Base-by-base conservation (phyloP, 2,797 vertebrate genomes). In the Lepus oiostolus region DNA sequence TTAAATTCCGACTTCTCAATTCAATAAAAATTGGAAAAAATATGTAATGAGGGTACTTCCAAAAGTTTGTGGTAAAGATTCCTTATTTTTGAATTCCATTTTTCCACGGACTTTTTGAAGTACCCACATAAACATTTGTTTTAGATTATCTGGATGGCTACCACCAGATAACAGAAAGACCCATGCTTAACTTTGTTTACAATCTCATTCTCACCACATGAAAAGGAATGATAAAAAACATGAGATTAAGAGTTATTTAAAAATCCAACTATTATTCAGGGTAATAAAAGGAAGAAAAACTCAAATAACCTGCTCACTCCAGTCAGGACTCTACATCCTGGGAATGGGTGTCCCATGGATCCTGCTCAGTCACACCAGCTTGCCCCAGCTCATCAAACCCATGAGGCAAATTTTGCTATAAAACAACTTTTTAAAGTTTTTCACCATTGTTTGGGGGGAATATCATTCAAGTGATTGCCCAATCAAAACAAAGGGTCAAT, bases 191-290 rank as follows among this genome's bases (percentile, higher is more conserved):
- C n/a, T 87, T 0, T 68, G 11, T 75, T 85, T 94, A 90, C 24
- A 88, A 30, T 85, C 38, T 84, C 35, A 50, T 95, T 85, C 94
- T 81, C 54, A 94, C 67, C 54, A 88, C 10, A 12, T 75, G 71
- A 81, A 85, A 92, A 81, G 42, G 54, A 58, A 16, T 81, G 47
- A 62, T 60, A 28, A 76, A 50, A 92, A n/a, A 52, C 71, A 58
- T 89, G 74, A 90, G 17, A 10, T 47, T 93, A 35, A 84, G 42
- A 90, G 63, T 71, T 63, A 85, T 90, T 79, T 84, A 52, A 47
- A 85, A 94, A 68, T 13, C 8, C 19, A 77, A 65, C 30, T 35
- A 42, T 72, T 42, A 63, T 47, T 19, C 17, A 12, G 12, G n/a
- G 13, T 54, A 47, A 38, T 71, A 70, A 75, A 76, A 28, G 30